Evolutionary conservation across 2,797 vertebrate genomes (phyloP).

Genomic region (Rhincodon typus): DNA sequence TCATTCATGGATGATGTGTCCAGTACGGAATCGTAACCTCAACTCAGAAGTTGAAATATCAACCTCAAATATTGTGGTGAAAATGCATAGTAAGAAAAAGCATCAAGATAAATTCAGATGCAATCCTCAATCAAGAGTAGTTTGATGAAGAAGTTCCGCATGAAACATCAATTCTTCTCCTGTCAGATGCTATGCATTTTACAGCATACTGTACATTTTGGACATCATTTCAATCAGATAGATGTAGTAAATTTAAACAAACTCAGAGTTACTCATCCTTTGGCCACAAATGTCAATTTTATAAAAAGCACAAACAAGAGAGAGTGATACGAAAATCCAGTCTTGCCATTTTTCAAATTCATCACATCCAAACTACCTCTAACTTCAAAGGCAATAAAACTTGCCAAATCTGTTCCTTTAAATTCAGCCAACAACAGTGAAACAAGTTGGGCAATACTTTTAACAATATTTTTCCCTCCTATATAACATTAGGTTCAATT

Average conservation of each 20-base stretch:
- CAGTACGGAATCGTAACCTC: not conserved
- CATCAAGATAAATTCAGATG: not conserved
- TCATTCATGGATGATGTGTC: not conserved
- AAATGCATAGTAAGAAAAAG: not conserved
- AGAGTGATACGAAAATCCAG: not conserved
- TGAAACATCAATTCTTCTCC: too few species aligned
- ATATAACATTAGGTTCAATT: not conserved
- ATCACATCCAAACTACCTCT: not conserved
- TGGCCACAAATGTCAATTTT: not conserved
- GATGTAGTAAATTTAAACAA: not conserved
- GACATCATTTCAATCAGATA: not conserved
- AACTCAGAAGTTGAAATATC: not conserved
- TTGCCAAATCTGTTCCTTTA: not conserved
- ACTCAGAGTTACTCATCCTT: not conserved
- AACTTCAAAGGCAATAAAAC: not conserved
- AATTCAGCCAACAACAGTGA: not conserved
- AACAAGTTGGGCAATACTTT: not conserved
- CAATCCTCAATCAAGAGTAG: not conserved
- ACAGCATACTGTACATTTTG: not conserved
- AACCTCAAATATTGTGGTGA: not conserved
- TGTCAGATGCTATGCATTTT: not conserved
- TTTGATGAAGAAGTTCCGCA: not conserved
- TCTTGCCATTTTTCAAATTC: not conserved
- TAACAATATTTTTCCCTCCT: not conserved
- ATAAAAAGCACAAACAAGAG: not conserved